Base-by-base conservation (phyloP, 1,140 invertebrate genomes). In the Probaryconus sp. region DNA sequence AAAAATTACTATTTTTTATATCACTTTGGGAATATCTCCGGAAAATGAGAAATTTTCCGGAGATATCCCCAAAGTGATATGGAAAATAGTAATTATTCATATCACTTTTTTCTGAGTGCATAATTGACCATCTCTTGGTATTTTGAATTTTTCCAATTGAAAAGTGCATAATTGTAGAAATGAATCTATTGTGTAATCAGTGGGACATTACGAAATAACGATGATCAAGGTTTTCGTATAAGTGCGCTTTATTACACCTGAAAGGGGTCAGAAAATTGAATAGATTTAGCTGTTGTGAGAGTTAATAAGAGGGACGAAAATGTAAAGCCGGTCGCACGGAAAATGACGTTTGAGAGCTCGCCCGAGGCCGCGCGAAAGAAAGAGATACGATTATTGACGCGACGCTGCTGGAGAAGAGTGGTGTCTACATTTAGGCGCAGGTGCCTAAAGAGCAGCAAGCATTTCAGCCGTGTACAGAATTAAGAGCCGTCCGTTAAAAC, bases 381-480 rank as follows among this genome's bases (percentile, higher is more conserved):
- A 65, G 69, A 72, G 61, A 73, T 61, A 67, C 61, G 69, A 73
- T 73, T 73, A 73, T 65, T 60, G 69, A 64, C 31, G 47, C 47
- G 61, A 47, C 61, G 30, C 28, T 20, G 38, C 38, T 60, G 38
- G 11, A n/a, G n/a, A 53, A 65, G 35, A 53, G 47, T 37, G 13
- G 47, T 58, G 40, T 51, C 61, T 73, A 48, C 69, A 65, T 65
- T 65, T 73, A 73, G 69, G 69, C 61, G 69, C 69, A 73, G 60
- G 61, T 73, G 69, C 53, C 58, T 58, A 64, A 70, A 55, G 65
- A 69, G 56, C 43, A 24, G 38, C 3, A 56, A 35, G 35, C 53
- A 50, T 63, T 70, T 70, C 56, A 70, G 16, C 55, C 56, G 20
- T 47, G 42, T 63, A 56, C 28, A 53, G 28, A 70, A 70, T 63